phyloP scores from a whole-genome alignment of 1,140 invertebrate genomes.

The Kradibia gibbosae region DNA sequence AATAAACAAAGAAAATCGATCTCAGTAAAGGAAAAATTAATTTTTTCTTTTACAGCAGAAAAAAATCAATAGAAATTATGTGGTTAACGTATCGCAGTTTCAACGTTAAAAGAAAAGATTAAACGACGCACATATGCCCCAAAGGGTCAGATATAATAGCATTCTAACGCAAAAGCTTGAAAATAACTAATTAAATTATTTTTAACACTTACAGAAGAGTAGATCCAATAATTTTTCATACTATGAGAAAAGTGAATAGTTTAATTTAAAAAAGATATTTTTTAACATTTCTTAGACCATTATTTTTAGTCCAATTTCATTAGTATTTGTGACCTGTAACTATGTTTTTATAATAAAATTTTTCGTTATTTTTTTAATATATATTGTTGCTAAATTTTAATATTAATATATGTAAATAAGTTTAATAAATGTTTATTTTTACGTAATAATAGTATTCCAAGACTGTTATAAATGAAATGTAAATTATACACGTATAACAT shows the following conservation, averaged over 20 bases:
- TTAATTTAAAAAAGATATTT: neutral
- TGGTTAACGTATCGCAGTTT: neutral
- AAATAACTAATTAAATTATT: neutral
- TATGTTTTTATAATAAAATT: too few species aligned
- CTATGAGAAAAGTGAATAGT: neutral
- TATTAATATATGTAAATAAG: too few species aligned
- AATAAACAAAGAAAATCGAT: too few species aligned
- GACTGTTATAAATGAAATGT: too few species aligned
- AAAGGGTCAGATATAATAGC: neutral
- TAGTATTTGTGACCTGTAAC: neutral
- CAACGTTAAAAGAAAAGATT: neutral
- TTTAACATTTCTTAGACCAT: neutral
- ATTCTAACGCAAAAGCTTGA: neutral
- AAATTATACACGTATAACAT: too few species aligned
- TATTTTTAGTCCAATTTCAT: neutral
- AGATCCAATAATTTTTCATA: neutral
- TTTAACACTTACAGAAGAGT: neutral
- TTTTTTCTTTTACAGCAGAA: neutral
- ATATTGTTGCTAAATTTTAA: too few species aligned
- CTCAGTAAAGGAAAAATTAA: too few species aligned
- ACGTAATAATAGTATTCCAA: too few species aligned
- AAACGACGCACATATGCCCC: neutral
- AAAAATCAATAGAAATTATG: neutral
- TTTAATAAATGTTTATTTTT: too few species aligned
- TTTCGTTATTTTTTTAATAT: neutral